Evolutionary conservation across 1,140 invertebrate genomes (phyloP), one percentile per base, ranked within the genome.

Genomic region (Thaumatotibia leucotreta): DNA sequence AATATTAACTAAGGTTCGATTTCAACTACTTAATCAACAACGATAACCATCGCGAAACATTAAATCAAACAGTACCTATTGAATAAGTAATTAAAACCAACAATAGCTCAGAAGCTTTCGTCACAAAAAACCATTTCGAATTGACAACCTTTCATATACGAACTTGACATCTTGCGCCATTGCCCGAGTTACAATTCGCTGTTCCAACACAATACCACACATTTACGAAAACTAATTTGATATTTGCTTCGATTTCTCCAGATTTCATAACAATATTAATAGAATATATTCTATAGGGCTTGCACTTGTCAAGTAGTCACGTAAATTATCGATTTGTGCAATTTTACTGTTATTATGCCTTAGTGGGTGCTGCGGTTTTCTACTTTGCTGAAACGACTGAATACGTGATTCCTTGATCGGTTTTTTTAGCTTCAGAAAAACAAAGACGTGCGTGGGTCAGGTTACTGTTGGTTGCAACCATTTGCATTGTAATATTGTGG

Each of bases 271-370:
- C 45, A 23, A 50, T n/a, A 64, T 63, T 63, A 64, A 49, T 64
- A 50, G 35, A 63, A 63, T 63, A 35, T 27, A 58, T 27, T 58
- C 4, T 24, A 27, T 58, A 27, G 23, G 23, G 20, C 22, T 24
- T 52, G 23, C 10, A 23, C 6, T 62, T 33, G 61, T 64, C 24
- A 35, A 64, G 20, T 35, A 39, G 35, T 45, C 63, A 64, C 63
- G 63, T 64, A 64, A 39, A 64, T 64, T 33, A 64, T 64, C 45
- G 63, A 64, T 64, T 64, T 64, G 63, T 64, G 63, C 63, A 64
- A 64, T 50, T 64, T 17, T 23, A 24, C 24, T 39, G 61, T 63
- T n/a, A 63, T 63, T 63, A 63, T 31, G 31, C 14, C 23, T 24
- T 58, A 27, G 61, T 63, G 61, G 61, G 63, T 49, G 33, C 23